Evolutionary conservation across 2,113 vertebrate species (phyloP).

Genomic region (Sclerurus mexicanus): DNA sequence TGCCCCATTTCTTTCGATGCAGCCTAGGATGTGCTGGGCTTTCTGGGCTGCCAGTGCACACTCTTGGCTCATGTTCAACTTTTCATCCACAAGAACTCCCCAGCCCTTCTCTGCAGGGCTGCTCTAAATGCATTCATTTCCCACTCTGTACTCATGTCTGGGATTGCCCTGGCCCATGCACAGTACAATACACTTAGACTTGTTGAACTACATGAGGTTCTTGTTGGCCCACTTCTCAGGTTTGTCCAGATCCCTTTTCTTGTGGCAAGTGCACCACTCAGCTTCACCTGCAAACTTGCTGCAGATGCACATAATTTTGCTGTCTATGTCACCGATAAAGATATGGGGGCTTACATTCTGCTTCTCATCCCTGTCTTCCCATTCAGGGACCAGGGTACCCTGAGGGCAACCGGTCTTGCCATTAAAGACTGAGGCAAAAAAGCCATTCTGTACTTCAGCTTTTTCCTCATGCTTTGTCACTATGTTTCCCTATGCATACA

Average conservation of each 20-base stretch:
- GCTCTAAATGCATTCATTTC: not conserved
- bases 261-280: not conserved
- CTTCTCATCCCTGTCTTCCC: not conserved
- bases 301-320: not conserved
- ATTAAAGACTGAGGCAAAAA: not conserved
- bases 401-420: not conserved
- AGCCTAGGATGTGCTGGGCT: not conserved
- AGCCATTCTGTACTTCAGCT: not conserved
- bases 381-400: not conserved
- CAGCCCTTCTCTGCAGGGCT: rapidly evolving
- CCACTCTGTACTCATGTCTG: not conserved
- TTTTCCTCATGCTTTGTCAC: not conserved
- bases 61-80: not conserved
- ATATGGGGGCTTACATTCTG: not conserved
- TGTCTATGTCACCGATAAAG: not conserved
- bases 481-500: not conserved
- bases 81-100: not conserved
- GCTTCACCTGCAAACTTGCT: not conserved
- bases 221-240: not conserved
- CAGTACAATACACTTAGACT: not conserved
- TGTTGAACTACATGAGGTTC: not conserved
- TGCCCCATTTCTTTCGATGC: not conserved
- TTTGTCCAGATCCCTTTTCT: not conserved
- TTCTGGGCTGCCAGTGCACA: not conserved
- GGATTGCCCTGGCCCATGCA: too few species aligned